Evolutionary conservation across 2,888 invertebrate genomes (phyloP), one percentile per base, ranked within the genome.

Genomic region (Chironomus riparius): DNA sequence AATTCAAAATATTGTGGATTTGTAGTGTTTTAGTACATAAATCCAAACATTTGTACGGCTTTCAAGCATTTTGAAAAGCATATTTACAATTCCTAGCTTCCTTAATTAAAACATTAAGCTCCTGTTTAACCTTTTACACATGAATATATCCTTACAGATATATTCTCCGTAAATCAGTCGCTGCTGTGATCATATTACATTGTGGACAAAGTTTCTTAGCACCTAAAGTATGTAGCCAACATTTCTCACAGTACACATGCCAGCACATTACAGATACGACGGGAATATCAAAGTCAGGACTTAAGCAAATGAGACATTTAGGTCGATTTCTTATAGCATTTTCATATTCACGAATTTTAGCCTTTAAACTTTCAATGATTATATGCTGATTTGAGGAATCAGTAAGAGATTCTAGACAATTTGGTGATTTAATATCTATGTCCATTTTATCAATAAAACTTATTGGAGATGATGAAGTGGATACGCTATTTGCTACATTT

Each of bases 261-360:
- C 97, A 97, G 83, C 97, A 97, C 81, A 94, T 94, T 77, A 96
- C 92, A 0, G 97, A 97, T 74, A 95, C 94, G 5, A 95, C 91
- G 0, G 97, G 95, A 61, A 92, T 93, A 76, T 88, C 87, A 83
- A 94, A 94, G 47, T 90, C 87, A 74, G 93, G 95, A 65, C 21
- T 21, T 86, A 95, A 89, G 81, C 96, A 96, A 79, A 96, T 96
- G 73, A 95, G 87, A 85, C 96, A 96, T 83, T 94, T 94, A 78
- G 90, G 89, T 83, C 91, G 89, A 77, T 87, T 86, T 78, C 84
- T 86, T 78, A 83, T 83, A 79, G 86, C 86, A 77, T 87, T 87
- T 81, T 94, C 94, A 79, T 93, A 86, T 78, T 93, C 92, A 70
- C 89, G 88, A 72, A 95, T 90, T 79, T 90, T 89, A 61, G 87